These are phyloP conservation scores for Procambarus virginalis DNA, from an alignment of 1,140 invertebrate genomes.

Conservation along the genomic window DNA sequence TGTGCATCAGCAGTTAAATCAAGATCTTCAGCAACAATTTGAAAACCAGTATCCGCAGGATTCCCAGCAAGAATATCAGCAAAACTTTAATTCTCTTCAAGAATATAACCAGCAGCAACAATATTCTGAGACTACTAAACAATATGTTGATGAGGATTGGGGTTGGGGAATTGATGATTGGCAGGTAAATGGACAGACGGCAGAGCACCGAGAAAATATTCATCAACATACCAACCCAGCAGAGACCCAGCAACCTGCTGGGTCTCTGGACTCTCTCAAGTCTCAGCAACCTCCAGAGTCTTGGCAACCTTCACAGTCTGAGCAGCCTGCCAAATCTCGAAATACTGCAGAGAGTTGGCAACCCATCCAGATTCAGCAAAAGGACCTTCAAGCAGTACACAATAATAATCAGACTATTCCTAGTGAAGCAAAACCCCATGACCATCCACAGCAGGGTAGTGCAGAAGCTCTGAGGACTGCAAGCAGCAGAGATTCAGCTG, in stretches of 20 bases:
- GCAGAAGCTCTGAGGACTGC: not conserved
- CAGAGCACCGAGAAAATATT: slow-evolving; percentile 13
- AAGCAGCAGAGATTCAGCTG: slow-evolving; percentile 7
- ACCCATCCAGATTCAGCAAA: not conserved
- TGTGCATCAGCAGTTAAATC: not conserved
- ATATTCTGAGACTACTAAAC: not conserved
- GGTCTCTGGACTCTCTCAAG: no score
- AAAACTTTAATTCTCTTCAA: not conserved
- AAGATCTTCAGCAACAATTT: not conserved
- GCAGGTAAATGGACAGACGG: slow-evolving; percentile 41
- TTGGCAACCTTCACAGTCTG: not conserved
- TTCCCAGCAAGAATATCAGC: not conserved
- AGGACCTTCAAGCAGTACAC: not conserved
- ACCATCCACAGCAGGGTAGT: not conserved
- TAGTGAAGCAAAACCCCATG: not conserved
- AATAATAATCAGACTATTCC: not conserved
- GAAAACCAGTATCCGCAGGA: not conserved
- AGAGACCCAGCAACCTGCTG: no score
- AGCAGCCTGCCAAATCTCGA: not conserved
- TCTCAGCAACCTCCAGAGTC: not conserved
- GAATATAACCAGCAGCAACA: slow-evolving; percentile 16
- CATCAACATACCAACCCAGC: no score
- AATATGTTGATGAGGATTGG: slow-evolving; percentile 45
- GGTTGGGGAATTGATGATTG: slow-evolving; percentile 58
- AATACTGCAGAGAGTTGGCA: no score